Conservation (phyloP, 2,888 invertebrate genomes). For the Trachelus iudaicus region DNA sequence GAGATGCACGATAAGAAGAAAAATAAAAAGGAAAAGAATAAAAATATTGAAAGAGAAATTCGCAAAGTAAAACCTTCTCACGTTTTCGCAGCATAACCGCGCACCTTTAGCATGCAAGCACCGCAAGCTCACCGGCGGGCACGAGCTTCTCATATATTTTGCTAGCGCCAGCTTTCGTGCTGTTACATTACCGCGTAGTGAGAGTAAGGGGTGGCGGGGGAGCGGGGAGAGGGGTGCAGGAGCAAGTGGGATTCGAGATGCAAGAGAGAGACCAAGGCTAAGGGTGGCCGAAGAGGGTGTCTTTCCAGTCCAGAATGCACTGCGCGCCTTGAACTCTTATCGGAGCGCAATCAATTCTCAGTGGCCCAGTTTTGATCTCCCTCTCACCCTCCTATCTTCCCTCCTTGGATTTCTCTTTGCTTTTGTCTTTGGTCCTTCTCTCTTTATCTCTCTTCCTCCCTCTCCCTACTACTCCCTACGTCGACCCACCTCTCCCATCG, state of each 20-base stretch:
- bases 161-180: slow-evolving; percentile 34
- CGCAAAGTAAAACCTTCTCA: slow-evolving; percentile 33
- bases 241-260: slow-evolving; percentile 9
- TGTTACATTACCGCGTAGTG: slow-evolving; percentile 30
- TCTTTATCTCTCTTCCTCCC: not conserved
- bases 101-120: slow-evolving; percentile 45
- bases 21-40: too few species aligned
- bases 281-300: slow-evolving; percentile 26
- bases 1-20: too few species aligned
- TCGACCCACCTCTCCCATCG: too few species aligned
- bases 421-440: slow-evolving; percentile 12
- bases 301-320: slow-evolving; percentile 19
- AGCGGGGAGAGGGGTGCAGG: not conserved
- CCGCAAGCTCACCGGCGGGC: slow-evolving; percentile 24
- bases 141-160: slow-evolving; percentile 50
- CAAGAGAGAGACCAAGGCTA: slow-evolving; percentile 15
- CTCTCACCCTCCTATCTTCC: slow-evolving; percentile 2
- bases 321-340: slow-evolving; percentile 22
- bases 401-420: slow-evolving; percentile 9
- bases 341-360: slow-evolving; percentile 32
- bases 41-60: too few species aligned
- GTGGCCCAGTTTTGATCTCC: slow-evolving; percentile 16
- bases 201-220: slow-evolving; percentile 13
- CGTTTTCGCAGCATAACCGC: slow-evolving; percentile 28
- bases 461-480: not conserved